Percentiles rank a stretch among this genome's conserved stretches.
These are phyloP conservation scores for Hedychridium roseum DNA, from an alignment of 2,888 invertebrate species.

Conservation along the genomic window DNA sequence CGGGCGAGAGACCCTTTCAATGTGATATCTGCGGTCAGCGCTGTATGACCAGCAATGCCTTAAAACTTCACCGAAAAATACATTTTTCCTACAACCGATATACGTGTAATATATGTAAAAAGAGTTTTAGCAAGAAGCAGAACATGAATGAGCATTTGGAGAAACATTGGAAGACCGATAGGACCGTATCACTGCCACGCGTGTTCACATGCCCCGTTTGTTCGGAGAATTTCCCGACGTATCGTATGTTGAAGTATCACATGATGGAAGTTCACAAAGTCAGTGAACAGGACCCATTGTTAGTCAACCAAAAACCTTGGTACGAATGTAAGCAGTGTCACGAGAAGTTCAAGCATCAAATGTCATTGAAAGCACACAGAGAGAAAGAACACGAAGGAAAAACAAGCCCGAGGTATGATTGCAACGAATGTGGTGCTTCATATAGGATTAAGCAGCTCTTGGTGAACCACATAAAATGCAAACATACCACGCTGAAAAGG, in stretches of 20 bases:
- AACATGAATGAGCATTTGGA: conserved; percentile 44
- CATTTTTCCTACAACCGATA: conserved; percentile 33
- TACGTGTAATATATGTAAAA: conserved; percentile 34
- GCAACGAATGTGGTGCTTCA: conserved; percentile 29
- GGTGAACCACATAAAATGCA: conserved; percentile 38
- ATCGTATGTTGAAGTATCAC: conserved; percentile 35
- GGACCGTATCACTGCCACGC: conserved; percentile 25
- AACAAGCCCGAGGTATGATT: conserved; percentile 28
- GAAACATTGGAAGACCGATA: conserved; percentile 42
- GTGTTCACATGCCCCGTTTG: conserved; percentile 37
- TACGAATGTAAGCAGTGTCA: conserved; percentile 34
- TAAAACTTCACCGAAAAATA: conserved; percentile 37
- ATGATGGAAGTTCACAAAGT: conserved; percentile 35
- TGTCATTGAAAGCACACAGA: conserved; percentile 41
- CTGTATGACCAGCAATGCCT: conserved; percentile 36
- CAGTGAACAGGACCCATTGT: conserved; percentile 33
- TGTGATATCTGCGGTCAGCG: conserved; percentile 35
- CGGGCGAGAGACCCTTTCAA: conserved; percentile 40
- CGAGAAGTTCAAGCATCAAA: conserved; percentile 43
- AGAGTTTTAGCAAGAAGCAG: conserved; percentile 41
- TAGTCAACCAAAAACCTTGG: conserved; percentile 35
- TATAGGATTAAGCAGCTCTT: conserved; percentile 35
- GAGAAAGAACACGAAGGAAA: conserved; percentile 38
- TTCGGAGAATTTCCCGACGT: conserved; percentile 33
- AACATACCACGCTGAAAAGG: conserved; percentile 35